Evolutionary conservation across 1,140 invertebrate species (phyloP), one percentile per base, ranked within the genome.

Genomic region (Agrypnia vestita): DNA sequence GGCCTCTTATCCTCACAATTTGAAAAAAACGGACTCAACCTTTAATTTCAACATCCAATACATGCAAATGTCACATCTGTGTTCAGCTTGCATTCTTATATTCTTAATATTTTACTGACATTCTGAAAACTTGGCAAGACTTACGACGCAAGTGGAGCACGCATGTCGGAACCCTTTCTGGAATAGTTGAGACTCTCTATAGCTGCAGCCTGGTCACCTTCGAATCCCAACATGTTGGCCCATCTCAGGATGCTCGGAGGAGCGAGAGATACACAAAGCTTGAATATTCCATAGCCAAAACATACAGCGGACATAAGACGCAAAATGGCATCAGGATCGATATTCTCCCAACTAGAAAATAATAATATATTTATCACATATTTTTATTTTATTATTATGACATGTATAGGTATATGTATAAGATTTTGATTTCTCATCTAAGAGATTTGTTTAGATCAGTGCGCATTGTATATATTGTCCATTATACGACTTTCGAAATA

Each of bases 261-360:
- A 15, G 94, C 86, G 53, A 95, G 88, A 13, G 94, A 94, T 59
- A 94, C 90, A 80, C 92, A 93, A 43, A 95, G 85, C 84, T 94
- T 94, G 84, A 95, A 94, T 51, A 94, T 88, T 8, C 94, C 94
- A 83, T 94, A 95, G 9, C 94, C 94, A 85, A 95, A 95, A 84
- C 92, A 93, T 6, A 94, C 92, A 0, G 93, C 92, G 3, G 91
- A 91, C 90, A 94, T 92, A 17, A 95, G 85, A n/a, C 93, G 86
- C 3, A 88, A 85, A 0, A 94, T 89, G 69, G 91, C 90, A 13
- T 90, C 87, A 4, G 89, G 88, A 61, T 89, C 87, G 35, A 91
- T 84, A 17, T 79, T 77, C 17, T 82, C 72, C 51, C 69, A 75
- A 55, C 83, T 85, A 67, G 77, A 84, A 83, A 62, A 67, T 51